Percentiles rank a stretch among this genome's conserved stretches.
phyloP scores from a whole-genome alignment of 2,113 vertebrate genomes.

The Xiphias gladius region DNA sequence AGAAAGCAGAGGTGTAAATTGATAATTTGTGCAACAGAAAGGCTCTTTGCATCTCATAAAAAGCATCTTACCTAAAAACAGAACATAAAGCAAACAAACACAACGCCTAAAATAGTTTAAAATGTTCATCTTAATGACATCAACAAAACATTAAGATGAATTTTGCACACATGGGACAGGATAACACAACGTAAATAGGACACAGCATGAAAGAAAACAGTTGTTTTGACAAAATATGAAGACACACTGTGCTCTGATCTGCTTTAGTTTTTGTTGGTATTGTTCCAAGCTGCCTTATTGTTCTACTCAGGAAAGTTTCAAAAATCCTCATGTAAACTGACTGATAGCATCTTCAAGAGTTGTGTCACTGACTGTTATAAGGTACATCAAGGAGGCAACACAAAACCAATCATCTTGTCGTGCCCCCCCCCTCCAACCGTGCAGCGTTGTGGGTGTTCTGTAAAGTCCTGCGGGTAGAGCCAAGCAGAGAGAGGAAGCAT shows the following conservation, averaged over 20 bases:
- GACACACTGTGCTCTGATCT: constrained; percentile 5
- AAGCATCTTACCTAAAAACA: constrained; percentile 1
- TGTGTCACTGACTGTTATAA: constrained; percentile 7
- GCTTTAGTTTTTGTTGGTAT: constrained; percentile 6
- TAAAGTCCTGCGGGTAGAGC: constrained; percentile 43
- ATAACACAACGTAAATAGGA: neutral
- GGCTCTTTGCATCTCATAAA: constrained; percentile 4
- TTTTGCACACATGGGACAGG: neutral
- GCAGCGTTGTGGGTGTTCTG: constrained; percentile 67
- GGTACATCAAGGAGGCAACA: constrained; percentile 2
- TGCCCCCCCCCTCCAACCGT: neutral
- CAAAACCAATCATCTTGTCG: constrained; percentile 8
- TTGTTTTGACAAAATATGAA: constrained; percentile 8
- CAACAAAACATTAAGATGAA: neutral
- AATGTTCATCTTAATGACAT: constrained; percentile 13
- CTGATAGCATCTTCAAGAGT: neutral
- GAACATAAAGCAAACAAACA: constrained; percentile 20
- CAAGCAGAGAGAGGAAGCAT: constrained; percentile 44
- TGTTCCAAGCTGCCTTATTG: constrained; percentile 18
- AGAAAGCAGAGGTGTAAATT: constrained; percentile 38
- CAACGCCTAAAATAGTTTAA: neutral
- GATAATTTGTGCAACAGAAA: constrained; percentile 34
- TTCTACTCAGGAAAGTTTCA: constrained; percentile 27
- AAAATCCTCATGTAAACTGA: constrained; percentile 8
- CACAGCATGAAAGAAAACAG: constrained; percentile 21